Evolutionary conservation across 2,797 vertebrate genomes (phyloP), one percentile per base, ranked within the genome.

Genomic region (Sebastes dallii): DNA sequence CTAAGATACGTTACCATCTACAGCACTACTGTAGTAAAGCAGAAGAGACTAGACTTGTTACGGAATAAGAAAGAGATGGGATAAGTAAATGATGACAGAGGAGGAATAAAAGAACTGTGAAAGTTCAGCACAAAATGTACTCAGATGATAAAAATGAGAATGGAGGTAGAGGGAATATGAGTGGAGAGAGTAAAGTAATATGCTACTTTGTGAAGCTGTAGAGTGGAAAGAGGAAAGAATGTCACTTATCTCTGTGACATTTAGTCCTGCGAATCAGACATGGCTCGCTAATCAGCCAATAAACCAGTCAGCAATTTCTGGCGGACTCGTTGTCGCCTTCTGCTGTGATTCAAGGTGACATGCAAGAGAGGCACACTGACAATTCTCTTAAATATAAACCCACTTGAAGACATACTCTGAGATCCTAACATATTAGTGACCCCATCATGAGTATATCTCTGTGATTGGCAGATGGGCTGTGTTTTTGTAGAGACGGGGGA

Each of bases 391-490:
- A 70, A 70, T 79, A 77, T 36, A 82, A 81, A 82, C 60, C 46
- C 34, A 29, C 22, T 73, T 46, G 5, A 78, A 46, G 50, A 76
- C 75, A 74, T 82, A 39, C 11, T 42, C 60, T 2, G 52, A 83
- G 67, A 82, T 86, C 79, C 55, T 66, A 22, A 77, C 68, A 70
- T 78, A 36, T 75, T 60, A 10, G 20, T 82, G 65, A 42, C 25
- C 10, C 12, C 32, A 9, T 65, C 25, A 14, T 27, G 16, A 70
- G 25, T 8, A 1, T 20, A 22, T 55, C 32, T 78, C 24, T 75
- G 42, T 78, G 64, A 82, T 66, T 80, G 83, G 78, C 81, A 88
- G 78, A 78, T 82, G 71, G 81, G 81, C 76, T 80, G 72, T 88
- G 86, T 81, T 84, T 86, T 84, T 50, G 20, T 72, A 88, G 82